A percentile compares a stretch with the other conserved stretches of the same genome.
These are phyloP conservation scores for Montipora sp. DNA, from an alignment of 64 coral and sea anemone genomes.

Conservation along the genomic window DNA sequence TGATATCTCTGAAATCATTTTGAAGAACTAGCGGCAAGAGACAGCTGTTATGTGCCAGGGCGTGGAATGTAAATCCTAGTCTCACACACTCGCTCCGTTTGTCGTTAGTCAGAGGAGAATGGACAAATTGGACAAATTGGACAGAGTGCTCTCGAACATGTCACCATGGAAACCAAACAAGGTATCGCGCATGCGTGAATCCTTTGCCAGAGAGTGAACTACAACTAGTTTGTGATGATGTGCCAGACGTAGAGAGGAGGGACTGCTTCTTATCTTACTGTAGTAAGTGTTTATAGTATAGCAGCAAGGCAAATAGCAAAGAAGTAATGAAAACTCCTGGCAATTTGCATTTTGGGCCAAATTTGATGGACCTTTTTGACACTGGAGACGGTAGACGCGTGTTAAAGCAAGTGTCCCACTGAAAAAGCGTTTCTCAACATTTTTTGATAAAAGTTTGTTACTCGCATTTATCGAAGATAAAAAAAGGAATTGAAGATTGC, in stretches of 20 bases:
- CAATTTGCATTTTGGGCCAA: too few relatives aligned
- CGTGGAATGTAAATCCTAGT: not conserved
- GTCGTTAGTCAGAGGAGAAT: slow-evolving; percentile 57
- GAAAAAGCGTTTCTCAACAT: too few relatives aligned
- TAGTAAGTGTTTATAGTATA: slow-evolving; percentile 9
- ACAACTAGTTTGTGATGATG: slow-evolving; percentile 18
- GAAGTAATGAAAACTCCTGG: too few relatives aligned
- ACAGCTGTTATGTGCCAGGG: not conserved
- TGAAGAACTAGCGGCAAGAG: not conserved
- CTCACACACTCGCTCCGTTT: slow-evolving; percentile 21
- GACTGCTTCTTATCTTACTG: slow-evolving; percentile 1
- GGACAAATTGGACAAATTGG: slow-evolving; percentile 30
- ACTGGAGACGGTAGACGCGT: too few relatives aligned
- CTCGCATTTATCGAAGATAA: too few relatives aligned
- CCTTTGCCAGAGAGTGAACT: slow-evolving; percentile 23
- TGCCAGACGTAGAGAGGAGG: slow-evolving; percentile 4
- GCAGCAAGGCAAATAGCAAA: too few relatives aligned
- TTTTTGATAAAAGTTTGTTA: too few relatives aligned
- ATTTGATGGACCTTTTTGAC: too few relatives aligned
- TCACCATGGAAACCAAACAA: slow-evolving; percentile 32
- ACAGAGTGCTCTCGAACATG: slow-evolving; percentile 22
- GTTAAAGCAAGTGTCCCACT: too few relatives aligned
- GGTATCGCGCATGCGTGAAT: slow-evolving; percentile 19
- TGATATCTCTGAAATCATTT: not conserved
- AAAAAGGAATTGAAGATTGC: too few relatives aligned